Evolutionary conservation across 35 echinoderm and acorn worm genomes (phyloP), one percentile per base, ranked within the genome.

Genomic region (Lytechinus variegatus): DNA sequence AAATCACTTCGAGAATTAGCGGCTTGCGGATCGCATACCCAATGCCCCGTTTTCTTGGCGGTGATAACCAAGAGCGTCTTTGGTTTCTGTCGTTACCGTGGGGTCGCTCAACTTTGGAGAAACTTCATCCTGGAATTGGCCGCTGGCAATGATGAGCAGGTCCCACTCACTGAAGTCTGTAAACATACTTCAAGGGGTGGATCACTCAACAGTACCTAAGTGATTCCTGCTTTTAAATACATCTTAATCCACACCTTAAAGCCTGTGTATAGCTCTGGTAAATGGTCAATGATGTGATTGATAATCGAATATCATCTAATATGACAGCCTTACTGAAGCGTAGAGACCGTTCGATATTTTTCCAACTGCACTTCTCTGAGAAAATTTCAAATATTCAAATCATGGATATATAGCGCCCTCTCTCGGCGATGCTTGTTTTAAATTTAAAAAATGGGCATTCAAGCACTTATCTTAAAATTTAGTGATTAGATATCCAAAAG

Each of bases 111-210:
- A 79, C 66, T 79, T 79, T 79, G 66, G 66, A 79, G 66, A 79
- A 79, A 79, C 66, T 79, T 79, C 66, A 79, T 79, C 66, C 66
- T 79, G 19, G 8, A n/a, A 79, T 79, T 79, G 66, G 66, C 66
- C 66, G 66, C 16, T 79, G 66, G 66, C 66, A 79, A 79, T 8
- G 66, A 79, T 79, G 66, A 79, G 66, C 66, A 79, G 66, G 66
- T 79, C 66, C 66, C 66, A 79, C 66, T 79, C 66, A 79, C 66
- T 79, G 66, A 79, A 79, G 66, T 79, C 66, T 79, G 66, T 79
- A 79, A 79, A 79, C 66, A 79, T 16, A 79, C 66, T 79, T 79
- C 66, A 79, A 79, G 66, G 66, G 66, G 66, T 24, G 66, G 66
- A 79, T 79, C 66, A 79, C 66, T 79, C 66, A 79, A 79, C 66